phyloP scores from a whole-genome alignment of 2,888 invertebrate genomes.

The Liopterus haemorrhoidalis region DNA sequence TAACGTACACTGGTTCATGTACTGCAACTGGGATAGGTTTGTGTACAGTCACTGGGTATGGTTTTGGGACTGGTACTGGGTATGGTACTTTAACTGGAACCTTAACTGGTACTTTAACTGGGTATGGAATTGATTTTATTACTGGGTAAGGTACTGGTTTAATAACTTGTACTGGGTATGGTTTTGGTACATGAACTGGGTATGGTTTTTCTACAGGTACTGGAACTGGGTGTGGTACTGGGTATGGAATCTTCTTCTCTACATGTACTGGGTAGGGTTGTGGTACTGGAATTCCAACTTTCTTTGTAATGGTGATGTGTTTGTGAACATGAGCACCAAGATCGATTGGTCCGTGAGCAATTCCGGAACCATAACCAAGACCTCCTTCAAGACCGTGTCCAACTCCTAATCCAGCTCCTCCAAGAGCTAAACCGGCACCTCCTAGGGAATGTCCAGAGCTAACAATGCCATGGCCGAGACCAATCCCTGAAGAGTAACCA shows the following conservation, averaged over 20 bases:
- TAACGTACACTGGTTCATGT: constrained; percentile 49
- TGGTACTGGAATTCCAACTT: constrained; percentile 48
- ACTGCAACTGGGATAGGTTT: constrained; percentile 49
- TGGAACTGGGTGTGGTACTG: constrained; percentile 43
- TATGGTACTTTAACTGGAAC: constrained; percentile 40
- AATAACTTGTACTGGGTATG: constrained; percentile 48
- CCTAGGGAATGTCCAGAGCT: constrained; percentile 11
- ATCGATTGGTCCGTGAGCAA: constrained; percentile 31
- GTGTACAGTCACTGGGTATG: constrained; percentile 45
- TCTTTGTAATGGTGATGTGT: constrained; percentile 46
- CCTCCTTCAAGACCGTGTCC: constrained; percentile 1
- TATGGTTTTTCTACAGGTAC: constrained; percentile 50
- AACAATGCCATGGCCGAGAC: constrained; percentile 8
- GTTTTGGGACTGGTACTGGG: constrained; percentile 41
- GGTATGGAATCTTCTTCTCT: constrained; percentile 48
- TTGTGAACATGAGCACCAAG: constrained; percentile 37
- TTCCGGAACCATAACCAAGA: constrained; percentile 24
- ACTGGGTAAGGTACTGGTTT: constrained; percentile 51
- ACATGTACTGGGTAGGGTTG: constrained; percentile 51
- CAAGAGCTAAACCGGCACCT: constrained; percentile 8
- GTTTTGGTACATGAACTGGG: constrained; percentile 47
- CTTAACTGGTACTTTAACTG: constrained; percentile 45
- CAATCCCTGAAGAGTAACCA: background rate
- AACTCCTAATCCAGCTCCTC: constrained; percentile 10
- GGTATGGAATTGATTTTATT: constrained; percentile 49